phyloP scores from a whole-genome alignment of 2,888 invertebrate genomes.

The Stenotaenia linearis region DNA sequence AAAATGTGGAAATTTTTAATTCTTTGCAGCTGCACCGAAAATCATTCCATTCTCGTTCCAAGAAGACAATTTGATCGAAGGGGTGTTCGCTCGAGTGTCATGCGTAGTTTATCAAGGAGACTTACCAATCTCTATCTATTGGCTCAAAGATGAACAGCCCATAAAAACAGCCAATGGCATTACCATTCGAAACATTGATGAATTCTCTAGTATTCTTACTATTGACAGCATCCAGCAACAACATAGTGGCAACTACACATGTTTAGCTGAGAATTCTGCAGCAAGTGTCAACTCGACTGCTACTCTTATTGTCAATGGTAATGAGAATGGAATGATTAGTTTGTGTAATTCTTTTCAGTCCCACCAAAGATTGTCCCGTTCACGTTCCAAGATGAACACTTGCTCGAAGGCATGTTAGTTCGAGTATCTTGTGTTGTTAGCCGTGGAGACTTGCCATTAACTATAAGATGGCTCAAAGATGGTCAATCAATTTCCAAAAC shows the following conservation, averaged over 20 bases:
- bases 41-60: constrained; percentile 30
- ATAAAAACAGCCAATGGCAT: not conserved
- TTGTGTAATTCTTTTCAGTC: constrained; percentile 26
- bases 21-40: constrained; percentile 29
- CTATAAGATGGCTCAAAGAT: constrained; percentile 76
- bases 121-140: not conserved
- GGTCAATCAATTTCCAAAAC: constrained; percentile 53
- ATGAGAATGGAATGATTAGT: constrained; percentile 10
- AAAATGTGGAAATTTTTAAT: not conserved
- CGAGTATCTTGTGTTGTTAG: constrained; percentile 30
- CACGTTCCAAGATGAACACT: constrained; percentile 30
- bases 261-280: constrained; percentile 34
- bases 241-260: constrained; percentile 37
- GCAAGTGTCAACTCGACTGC: not conserved
- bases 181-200: constrained; percentile 22
- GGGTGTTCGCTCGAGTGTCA: constrained; percentile 27
- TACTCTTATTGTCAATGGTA: constrained; percentile 27
- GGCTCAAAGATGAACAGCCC: not conserved
- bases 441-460: constrained; percentile 55
- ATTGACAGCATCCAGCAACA: constrained; percentile 24
- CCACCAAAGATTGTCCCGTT: constrained; percentile 32
- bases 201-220: constrained; percentile 28
- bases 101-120: constrained; percentile 30
- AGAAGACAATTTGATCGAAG: constrained; percentile 21
- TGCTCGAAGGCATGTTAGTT: constrained; percentile 29